These are phyloP conservation scores for Tetraneura akinire DNA, from an alignment of 1,140 invertebrate genomes.

Conservation along the genomic window DNA sequence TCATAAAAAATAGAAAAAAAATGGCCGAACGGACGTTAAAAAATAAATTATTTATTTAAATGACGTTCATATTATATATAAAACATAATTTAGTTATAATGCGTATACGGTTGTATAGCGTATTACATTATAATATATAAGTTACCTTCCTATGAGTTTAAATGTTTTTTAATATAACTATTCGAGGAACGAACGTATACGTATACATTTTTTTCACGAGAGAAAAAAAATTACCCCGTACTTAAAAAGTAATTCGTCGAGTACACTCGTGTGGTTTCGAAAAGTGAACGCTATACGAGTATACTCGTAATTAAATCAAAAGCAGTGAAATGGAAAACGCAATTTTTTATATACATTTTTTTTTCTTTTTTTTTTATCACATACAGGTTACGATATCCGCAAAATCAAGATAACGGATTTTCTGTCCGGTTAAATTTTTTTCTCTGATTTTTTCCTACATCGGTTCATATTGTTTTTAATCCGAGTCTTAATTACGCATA, in stretches of 20 bases:
- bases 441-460: background rate
- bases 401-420: constrained; percentile 46
- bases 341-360: constrained; percentile 34
- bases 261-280: constrained; percentile 34
- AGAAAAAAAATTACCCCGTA: constrained; percentile 30
- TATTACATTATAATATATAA: no score
- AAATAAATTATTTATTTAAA: no score
- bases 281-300: constrained; percentile 3
- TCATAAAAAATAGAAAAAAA: no score
- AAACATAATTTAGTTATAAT: no score
- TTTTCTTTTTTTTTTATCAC: background rate
- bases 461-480: background rate
- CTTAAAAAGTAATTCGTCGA: constrained; percentile 36
- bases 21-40: no score
- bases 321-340: constrained; percentile 18
- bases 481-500: constrained; percentile 38
- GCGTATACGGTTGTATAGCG: no score
- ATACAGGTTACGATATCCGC: constrained; percentile 12
- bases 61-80: no score
- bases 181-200: constrained; percentile 1
- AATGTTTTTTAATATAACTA: constrained; percentile 2
- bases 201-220: background rate
- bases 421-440: constrained; percentile 25
- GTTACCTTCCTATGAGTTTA: no score
- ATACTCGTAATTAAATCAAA: constrained; percentile 41